Percentiles rank a stretch among this genome's conserved stretches.
phyloP scores from a whole-genome alignment of 2,888 invertebrate species.

The Listrodromus nycthemerus region DNA sequence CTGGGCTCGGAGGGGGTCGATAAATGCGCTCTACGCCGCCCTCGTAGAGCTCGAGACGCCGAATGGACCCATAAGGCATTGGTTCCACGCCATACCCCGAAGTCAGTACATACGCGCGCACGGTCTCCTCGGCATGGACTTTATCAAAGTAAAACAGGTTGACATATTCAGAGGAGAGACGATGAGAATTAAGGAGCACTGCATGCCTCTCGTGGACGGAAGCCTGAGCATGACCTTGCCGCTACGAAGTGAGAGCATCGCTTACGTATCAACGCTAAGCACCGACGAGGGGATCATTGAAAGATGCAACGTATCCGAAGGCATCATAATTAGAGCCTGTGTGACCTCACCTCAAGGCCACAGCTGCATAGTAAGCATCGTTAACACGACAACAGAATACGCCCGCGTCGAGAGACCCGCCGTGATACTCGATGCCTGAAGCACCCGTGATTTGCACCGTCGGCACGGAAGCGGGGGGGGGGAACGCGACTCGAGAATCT shows the following conservation, averaged over 20 bases:
- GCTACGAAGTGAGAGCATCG: slow-evolving; percentile 17
- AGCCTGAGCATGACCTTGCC: too few relatives aligned
- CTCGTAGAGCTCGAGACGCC: not conserved
- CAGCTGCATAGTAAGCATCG: slow-evolving; percentile 3
- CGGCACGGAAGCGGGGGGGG: too few relatives aligned
- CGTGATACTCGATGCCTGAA: too few relatives aligned
- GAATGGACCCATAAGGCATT: not conserved
- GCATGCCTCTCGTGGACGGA: not conserved
- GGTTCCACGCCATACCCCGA: not conserved
- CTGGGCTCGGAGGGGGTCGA: not conserved
- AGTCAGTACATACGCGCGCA: not conserved
- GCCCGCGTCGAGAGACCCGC: too few relatives aligned
- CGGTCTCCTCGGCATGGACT: slow-evolving; percentile 19
- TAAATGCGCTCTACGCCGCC: not conserved
- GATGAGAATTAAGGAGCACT: not conserved
- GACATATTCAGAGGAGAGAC: slow-evolving; percentile 10
- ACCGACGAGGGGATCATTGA: not conserved
- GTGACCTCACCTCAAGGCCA: slow-evolving; percentile 12
- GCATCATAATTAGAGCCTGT: not conserved
- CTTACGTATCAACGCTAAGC: not conserved
- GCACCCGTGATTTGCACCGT: too few relatives aligned
- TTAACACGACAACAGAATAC: too few relatives aligned
- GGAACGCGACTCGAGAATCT: too few relatives aligned
- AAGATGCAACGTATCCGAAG: not conserved
- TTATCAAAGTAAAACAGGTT: slow-evolving; percentile 7